A percentile compares a stretch with the other conserved stretches of the same genome.
These are phyloP conservation scores for Sebastes minor DNA, from an alignment of 2,797 vertebrate genomes.

Conservation along the genomic window DNA sequence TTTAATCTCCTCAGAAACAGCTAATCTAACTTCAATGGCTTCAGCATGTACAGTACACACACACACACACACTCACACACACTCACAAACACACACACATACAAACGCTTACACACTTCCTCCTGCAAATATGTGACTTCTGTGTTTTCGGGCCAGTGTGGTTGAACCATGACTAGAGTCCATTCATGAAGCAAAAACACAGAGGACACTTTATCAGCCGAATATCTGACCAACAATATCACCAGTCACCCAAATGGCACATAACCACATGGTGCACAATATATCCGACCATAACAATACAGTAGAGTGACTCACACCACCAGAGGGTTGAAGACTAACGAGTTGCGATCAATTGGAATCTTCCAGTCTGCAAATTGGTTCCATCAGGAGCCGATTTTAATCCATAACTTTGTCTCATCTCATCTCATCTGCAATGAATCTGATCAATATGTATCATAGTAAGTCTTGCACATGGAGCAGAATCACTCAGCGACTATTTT, in stretches of 20 bases:
- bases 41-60: too few species aligned
- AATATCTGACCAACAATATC: conserved; percentile 28
- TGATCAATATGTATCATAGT: not conserved
- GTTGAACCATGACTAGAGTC: conserved; percentile 25
- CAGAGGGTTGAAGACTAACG: not conserved
- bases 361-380: not conserved
- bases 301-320: not conserved
- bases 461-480: not conserved
- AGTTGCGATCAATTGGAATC: not conserved
- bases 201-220: conserved; percentile 47
- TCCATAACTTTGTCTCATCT: not conserved
- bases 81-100: conserved; percentile 7
- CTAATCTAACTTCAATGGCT: too few species aligned
- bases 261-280: not conserved
- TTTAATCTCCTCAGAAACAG: too few species aligned
- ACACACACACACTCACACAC: not conserved
- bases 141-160: conserved; percentile 11
- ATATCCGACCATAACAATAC: not conserved
- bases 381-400: not conserved
- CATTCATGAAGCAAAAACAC: conserved; percentile 36
- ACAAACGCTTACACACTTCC: not conserved
- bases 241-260: not conserved
- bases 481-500: not conserved
- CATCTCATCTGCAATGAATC: not conserved
- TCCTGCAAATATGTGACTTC: conserved; percentile 19